Evolutionary conservation across 2,888 invertebrate species (phyloP), one percentile per base, ranked within the genome.

Genomic region (Nomada fucata): DNA sequence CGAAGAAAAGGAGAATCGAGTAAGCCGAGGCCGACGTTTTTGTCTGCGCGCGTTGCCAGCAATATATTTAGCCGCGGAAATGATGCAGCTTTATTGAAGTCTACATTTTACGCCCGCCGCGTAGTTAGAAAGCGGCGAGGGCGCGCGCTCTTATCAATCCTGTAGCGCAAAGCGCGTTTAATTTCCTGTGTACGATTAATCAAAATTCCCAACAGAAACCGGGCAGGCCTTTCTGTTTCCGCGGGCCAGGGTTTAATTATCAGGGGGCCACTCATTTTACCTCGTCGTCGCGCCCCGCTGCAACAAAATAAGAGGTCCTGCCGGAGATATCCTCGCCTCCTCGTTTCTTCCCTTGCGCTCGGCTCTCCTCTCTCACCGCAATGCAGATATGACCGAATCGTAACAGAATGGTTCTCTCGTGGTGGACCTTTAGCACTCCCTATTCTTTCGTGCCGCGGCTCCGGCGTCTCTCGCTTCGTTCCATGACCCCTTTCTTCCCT

Each of bases 161-260:
- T n/a, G 57, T 71, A 26, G 29, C 59, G 47, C 69, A 50, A 42
- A 67, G 44, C 10, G 61, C 78, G 83, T 85, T 85, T 86, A 83
- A 85, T 86, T 85, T 85, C 79, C 86, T 74, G 74, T 64, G 73
- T 71, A 73, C 86, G 80, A 86, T 85, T 80, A 83, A 83, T 84
- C 85, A 84, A 86, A 86, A 85, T 86, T 80, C 68, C 71, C 57
- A 57, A 71, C 74, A 74, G 79, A 76, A 77, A 71, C 47, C 47
- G 10, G 59, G 47, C 60, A 4, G n/a, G 52, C 70, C 29, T 64
- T 69, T 75, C 83, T 44, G 65, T 72, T 55, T 55, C 59, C 61
- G 50, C 53, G 15, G 71, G 15, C 79, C 42, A 68, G 65, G 78
- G 73, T 86, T 86, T 83, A 85, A 86, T 86, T 83, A 83, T 86